A percentile compares a stretch with the other conserved stretches of the same genome.
Evolutionary conservation across 2,888 invertebrate genomes (phyloP).

Genomic region (Lithodes maja): DNA sequence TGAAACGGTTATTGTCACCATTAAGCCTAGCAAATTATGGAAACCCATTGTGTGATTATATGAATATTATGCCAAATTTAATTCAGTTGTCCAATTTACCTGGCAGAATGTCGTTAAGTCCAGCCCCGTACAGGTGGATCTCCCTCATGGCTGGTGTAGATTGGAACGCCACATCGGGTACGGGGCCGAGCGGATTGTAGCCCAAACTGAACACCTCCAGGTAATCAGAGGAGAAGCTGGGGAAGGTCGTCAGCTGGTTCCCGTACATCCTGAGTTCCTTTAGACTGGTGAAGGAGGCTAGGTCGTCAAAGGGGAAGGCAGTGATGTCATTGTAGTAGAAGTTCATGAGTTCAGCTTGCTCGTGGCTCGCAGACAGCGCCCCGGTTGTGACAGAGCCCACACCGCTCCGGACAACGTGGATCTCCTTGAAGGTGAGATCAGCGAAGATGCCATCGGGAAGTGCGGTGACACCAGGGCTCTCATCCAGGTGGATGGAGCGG

Average conservation of each 20-base stretch:
- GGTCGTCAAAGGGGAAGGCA: conserved; percentile 20
- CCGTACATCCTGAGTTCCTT: neutral
- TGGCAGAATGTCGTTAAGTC: neutral
- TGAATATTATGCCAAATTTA: no score
- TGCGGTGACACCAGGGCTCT: neutral
- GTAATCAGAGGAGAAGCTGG: neutral
- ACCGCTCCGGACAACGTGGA: neutral
- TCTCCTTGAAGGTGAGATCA: neutral
- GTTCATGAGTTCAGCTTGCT: neutral
- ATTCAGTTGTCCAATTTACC: neutral
- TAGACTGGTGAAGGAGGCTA: neutral
- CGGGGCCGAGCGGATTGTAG: neutral
- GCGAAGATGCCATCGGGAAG: neutral
- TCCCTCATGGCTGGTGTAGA: neutral
- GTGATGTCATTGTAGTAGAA: conserved; percentile 20
- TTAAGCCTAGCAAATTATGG: no score
- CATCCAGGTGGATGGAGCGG: neutral
- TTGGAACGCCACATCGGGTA: neutral
- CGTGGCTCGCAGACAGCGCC: neutral
- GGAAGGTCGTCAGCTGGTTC: neutral
- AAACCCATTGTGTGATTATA: no score
- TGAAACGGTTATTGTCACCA: neutral
- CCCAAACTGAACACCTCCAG: conserved; percentile 14
- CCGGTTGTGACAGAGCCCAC: neutral
- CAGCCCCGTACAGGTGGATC: conserved; percentile 9